These are phyloP conservation scores for Aphidius ervi DNA, from an alignment of 1,140 invertebrate species.

Conservation along the genomic window DNA sequence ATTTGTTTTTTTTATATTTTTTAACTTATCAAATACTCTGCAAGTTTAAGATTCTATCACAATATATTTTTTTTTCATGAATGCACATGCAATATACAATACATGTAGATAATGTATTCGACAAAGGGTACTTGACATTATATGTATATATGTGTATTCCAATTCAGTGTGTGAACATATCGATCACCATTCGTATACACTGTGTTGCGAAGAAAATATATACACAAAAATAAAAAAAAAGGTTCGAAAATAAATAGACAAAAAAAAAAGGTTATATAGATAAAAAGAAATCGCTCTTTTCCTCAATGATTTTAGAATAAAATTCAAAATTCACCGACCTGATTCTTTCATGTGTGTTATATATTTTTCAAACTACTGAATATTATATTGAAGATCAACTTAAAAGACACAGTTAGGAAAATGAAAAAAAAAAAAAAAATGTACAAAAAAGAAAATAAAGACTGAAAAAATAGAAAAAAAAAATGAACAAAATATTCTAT, in stretches of 20 bases:
- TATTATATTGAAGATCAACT: not conserved
- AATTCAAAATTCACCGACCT: constrained; percentile 18
- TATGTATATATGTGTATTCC: too few relatives aligned
- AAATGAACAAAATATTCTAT: not conserved
- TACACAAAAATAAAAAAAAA: not conserved
- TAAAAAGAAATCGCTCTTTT: constrained; percentile 1
- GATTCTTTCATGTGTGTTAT: constrained; percentile 13
- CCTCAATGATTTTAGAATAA: not conserved
- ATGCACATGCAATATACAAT: too few relatives aligned
- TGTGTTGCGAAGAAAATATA: not conserved
- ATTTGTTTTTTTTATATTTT: too few relatives aligned
- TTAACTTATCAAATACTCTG: too few relatives aligned
- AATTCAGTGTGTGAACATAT: too few relatives aligned
- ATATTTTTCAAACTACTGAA: not conserved
- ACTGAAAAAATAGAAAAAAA: constrained; percentile 3
- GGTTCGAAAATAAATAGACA: not conserved
- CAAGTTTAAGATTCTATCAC: too few relatives aligned
- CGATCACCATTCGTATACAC: too few relatives aligned
- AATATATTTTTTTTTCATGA: too few relatives aligned
- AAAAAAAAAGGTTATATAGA: constrained; percentile 1
- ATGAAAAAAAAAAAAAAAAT: not conserved
- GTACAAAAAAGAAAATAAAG: not conserved
- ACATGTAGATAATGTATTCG: too few relatives aligned
- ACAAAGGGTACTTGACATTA: too few relatives aligned
- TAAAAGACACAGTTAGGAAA: not conserved